Evolutionary conservation across 92 coral and sea anemone genomes (phyloP), one percentile per base, ranked within the genome.

Genomic region (Heliopora coerulea): DNA sequence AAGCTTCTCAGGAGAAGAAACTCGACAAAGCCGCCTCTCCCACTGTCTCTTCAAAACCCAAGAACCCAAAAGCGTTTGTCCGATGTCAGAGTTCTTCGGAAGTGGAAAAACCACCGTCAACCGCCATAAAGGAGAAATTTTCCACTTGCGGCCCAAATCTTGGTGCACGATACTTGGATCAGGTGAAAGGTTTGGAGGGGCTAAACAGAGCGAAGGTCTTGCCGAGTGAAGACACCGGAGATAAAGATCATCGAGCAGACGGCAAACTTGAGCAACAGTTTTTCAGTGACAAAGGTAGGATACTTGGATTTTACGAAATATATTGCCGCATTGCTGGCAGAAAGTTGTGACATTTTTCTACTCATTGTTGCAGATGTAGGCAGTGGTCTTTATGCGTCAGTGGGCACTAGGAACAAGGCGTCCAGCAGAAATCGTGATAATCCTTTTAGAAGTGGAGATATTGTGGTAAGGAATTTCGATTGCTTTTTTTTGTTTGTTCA

Each of bases 151-250:
- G 74, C n/a, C 32, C 74, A 20, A 12, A 24, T 21, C 9, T 26
- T 17, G 74, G 74, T n/a, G 74, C 39, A 41, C 44, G 48, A 24
- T 27, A 3, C 12, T 13, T 41, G 18, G 58, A 27, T 21, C 58
- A 67, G 41, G 3, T 65, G 19, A 65, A 65, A 65, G 72, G 52
- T 10, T 20, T 65, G 72, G 32, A 65, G 7, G 72, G 29, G 24
- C 33, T 58, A 9, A 26, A 44, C 37, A 27, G 74, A 1, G 74
- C 74, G 11, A 24, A 21, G 39, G 59, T 67, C 8, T 67, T 67
- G 37, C 74, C 74, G 1, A 67, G 0, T 18, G 74, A 67, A 25
- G 59, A 67, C 0, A 2, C 35, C 39, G 15, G 52, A 2, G 3
- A 15, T 8, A 46, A 46, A 46, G 52, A 46, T 7, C 32, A 48